These are phyloP conservation scores for Hydrotaea diabolus DNA, from an alignment of 2,888 invertebrate species.

Conservation along the genomic window DNA sequence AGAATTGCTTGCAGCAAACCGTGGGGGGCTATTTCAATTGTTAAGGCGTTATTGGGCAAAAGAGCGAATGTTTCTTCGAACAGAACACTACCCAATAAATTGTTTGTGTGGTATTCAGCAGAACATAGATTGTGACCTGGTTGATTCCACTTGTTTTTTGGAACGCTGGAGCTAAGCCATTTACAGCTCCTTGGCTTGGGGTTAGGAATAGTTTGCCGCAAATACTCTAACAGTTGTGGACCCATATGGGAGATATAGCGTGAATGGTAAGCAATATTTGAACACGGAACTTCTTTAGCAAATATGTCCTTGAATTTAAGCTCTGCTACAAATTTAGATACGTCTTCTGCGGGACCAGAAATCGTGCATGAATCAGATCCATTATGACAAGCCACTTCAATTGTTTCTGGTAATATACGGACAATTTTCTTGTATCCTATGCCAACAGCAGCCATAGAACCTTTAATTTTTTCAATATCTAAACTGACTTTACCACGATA, in stretches of 20 bases:
- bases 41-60: constrained; percentile 84
- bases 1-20: constrained; percentile 85
- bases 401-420: constrained; percentile 86
- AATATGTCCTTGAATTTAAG: constrained; percentile 87
- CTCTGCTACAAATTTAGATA: constrained; percentile 85
- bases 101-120: constrained; percentile 93
- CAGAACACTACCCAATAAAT: constrained; percentile 84
- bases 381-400: constrained; percentile 93
- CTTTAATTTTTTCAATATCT: constrained; percentile 86
- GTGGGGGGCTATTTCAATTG: constrained; percentile 86
- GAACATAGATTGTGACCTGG: constrained; percentile 84
- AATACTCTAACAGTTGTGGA: constrained; percentile 84
- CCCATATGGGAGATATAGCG: constrained; percentile 87
- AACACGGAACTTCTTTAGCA: constrained; percentile 90
- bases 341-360: constrained; percentile 88
- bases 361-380: constrained; percentile 92
- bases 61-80: constrained; percentile 84
- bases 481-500: constrained; percentile 89
- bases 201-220: constrained; percentile 84
- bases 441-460: constrained; percentile 95
- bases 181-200: constrained; percentile 86
- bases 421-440: constrained; percentile 82
- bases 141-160: constrained; percentile 86
- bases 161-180: constrained; percentile 93
- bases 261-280: constrained; percentile 94